Evolutionary conservation across 2,113 vertebrate genomes (phyloP).

Genomic region (Hirundichthys speculiger): DNA sequence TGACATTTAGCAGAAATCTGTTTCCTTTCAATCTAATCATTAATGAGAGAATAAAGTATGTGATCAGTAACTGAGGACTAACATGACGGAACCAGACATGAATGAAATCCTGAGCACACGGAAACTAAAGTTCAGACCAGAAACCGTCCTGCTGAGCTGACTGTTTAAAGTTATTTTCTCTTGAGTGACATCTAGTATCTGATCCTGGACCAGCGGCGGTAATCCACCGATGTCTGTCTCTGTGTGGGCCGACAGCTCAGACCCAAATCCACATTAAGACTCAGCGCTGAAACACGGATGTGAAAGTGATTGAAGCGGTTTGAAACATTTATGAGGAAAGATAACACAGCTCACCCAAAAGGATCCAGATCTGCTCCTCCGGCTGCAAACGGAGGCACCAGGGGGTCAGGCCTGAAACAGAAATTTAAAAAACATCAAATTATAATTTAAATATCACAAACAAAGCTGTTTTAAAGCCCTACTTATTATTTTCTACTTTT

Average conservation of each 20-base stretch:
- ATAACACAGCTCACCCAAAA: conserved; percentile 85
- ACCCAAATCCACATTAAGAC: conserved; percentile 47
- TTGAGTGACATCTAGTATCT: background rate
- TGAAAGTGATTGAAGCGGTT: conserved; percentile 10
- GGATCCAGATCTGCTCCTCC: conserved; percentile 93
- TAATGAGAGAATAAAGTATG: too few species aligned
- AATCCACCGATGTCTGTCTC: conserved; percentile 26
- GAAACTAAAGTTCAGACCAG: too few species aligned
- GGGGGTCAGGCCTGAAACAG: conserved; percentile 85
- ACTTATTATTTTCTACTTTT: too few species aligned
- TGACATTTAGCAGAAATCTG: too few species aligned
- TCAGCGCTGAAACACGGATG: background rate
- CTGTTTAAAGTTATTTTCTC: too few species aligned
- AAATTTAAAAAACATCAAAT: conserved; percentile 26
- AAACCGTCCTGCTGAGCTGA: too few species aligned
- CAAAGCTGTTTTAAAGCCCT: too few species aligned
- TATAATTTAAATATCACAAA: too few species aligned
- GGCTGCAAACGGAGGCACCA: conserved; percentile 85
- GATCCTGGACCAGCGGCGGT: background rate
- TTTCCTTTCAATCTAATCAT: too few species aligned
- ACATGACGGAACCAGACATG: too few species aligned
- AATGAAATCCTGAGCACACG: too few species aligned
- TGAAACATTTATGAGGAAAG: background rate
- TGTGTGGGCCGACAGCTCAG: background rate
- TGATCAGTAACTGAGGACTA: too few species aligned